A percentile compares a stretch with the other conserved stretches of the same genome.
phyloP scores from a whole-genome alignment of 2,113 vertebrate species.

The Indri indri region DNA sequence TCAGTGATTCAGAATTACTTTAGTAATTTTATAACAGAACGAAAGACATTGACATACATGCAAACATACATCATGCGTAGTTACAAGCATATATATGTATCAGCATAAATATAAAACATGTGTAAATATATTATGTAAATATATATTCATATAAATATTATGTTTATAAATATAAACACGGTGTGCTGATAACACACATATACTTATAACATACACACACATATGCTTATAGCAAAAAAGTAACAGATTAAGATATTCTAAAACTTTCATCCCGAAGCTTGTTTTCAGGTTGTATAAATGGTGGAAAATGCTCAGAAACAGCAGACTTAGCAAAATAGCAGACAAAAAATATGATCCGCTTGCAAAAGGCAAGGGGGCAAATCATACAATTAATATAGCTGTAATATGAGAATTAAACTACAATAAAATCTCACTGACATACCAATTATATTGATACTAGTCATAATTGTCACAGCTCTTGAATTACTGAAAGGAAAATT shows the following conservation, averaged over 20 bases:
- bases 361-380: neutral
- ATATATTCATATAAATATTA: neutral
- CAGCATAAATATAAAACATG: neutral
- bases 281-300: neutral
- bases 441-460: neutral
- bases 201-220: neutral
- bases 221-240: too few species aligned
- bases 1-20: neutral
- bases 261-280: neutral
- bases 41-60: neutral
- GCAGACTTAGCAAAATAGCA: neutral
- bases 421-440: neutral
- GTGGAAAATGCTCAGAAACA: neutral
- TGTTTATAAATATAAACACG: neutral
- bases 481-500: neutral
- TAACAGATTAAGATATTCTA: too few species aligned
- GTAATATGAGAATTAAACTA: neutral
- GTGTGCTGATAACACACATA: neutral
- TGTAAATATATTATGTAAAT: neutral
- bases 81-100: neutral
- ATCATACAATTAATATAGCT: neutral
- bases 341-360: neutral
- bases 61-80: too few species aligned
- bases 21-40: neutral
- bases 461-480: neutral